A percentile compares a stretch with the other conserved stretches of the same genome.
phyloP scores from a whole-genome alignment of 2,888 invertebrate genomes.

The Mantis religiosa region DNA sequence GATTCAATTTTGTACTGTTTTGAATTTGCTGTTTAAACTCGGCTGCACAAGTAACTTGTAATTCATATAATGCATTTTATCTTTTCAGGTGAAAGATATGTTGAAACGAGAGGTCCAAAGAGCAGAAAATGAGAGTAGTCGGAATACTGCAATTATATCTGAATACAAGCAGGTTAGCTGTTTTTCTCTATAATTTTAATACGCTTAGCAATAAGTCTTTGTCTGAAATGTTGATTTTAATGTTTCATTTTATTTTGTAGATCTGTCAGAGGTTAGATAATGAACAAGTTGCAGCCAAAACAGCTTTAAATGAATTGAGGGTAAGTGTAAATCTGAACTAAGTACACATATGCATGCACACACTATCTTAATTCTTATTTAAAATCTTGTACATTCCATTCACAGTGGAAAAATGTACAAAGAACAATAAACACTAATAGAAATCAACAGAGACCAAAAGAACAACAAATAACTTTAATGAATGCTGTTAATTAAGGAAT shows the following conservation, averaged over 20 bases:
- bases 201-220: background rate
- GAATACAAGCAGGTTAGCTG: conserved; percentile 77
- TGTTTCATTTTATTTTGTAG: conserved; percentile 45
- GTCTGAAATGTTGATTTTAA: background rate
- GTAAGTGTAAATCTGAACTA: conserved; percentile 46
- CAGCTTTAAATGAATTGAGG: conserved; percentile 59
- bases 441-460: too few relatives aligned
- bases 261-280: conserved; percentile 83
- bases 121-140: conserved; percentile 65
- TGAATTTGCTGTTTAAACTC: too few relatives aligned
- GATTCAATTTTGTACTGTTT: too few relatives aligned
- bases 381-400: background rate
- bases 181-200: background rate
- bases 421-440: too few relatives aligned
- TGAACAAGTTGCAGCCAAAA: conserved; percentile 65
- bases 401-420: background rate
- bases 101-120: conserved; percentile 70
- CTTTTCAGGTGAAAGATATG: conserved; percentile 65
- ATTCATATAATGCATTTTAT: conserved; percentile 3
- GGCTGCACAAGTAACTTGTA: too few relatives aligned
- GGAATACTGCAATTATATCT: conserved; percentile 76
- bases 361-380: background rate
- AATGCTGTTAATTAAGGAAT: too few relatives aligned
- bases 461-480: too few relatives aligned
- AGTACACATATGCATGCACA: too few relatives aligned